These are phyloP conservation scores for Nipponacmea schrenckii DNA, from an alignment of 2,888 invertebrate genomes.

Conservation along the genomic window DNA sequence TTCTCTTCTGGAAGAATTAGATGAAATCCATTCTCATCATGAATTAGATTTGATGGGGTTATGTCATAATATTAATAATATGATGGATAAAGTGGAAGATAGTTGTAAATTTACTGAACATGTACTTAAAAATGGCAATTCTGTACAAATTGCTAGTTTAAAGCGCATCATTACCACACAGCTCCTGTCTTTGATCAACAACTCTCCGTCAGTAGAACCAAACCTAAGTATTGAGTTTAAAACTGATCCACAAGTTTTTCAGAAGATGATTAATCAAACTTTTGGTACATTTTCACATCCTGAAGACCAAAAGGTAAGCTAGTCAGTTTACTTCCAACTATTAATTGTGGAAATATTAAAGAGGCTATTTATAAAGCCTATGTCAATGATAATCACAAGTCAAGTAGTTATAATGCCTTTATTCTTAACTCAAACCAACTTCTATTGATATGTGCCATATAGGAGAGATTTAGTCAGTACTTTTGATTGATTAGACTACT, in stretches of 20 bases:
- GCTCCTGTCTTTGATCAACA: slow-evolving; percentile 81
- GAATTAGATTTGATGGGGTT: slow-evolving; percentile 91
- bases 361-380: too few relatives aligned
- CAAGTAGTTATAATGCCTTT: too few relatives aligned
- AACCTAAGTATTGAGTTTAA: slow-evolving; percentile 79
- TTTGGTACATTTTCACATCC: slow-evolving; percentile 58
- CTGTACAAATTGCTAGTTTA: slow-evolving; percentile 75
- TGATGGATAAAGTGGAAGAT: slow-evolving; percentile 85
- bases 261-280: slow-evolving; percentile 74
- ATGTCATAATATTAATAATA: slow-evolving; percentile 82
- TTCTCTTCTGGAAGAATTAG: slow-evolving; percentile 71
- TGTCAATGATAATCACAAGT: too few relatives aligned
- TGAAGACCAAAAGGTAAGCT: slow-evolving; percentile 44
- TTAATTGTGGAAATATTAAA: too few relatives aligned
- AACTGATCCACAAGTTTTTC: slow-evolving; percentile 83
- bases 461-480: too few relatives aligned
- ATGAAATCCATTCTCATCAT: slow-evolving; percentile 78
- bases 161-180: slow-evolving; percentile 83
- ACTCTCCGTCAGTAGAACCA: slow-evolving; percentile 83
- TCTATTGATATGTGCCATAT: too few relatives aligned
- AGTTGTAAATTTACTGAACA: slow-evolving; percentile 86
- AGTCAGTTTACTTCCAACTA: background rate
- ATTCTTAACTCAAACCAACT: too few relatives aligned
- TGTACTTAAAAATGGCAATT: slow-evolving; percentile 85
- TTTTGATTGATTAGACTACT: too few relatives aligned